Conservation (phyloP, 2,888 invertebrate species). For the Phytoseiulus persimilis region DNA sequence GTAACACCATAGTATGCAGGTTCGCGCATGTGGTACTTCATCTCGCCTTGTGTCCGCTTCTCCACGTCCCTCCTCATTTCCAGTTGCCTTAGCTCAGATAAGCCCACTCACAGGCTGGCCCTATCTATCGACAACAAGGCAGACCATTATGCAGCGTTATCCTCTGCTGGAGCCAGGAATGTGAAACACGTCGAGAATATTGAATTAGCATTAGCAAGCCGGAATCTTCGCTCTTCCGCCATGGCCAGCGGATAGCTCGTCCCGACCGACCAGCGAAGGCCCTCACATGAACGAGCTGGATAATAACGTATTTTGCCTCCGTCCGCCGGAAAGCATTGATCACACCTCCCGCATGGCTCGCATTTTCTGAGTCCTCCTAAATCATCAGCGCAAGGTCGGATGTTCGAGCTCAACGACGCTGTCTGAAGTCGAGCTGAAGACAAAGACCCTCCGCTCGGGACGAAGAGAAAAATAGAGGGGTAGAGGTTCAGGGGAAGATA, state of each 20-base stretch:
- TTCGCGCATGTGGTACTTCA: not conserved
- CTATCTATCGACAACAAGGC: not conserved
- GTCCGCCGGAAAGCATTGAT: no score
- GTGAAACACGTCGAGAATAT: not conserved
- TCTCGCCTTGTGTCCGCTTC: not conserved
- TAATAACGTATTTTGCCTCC: no score
- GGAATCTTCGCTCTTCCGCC: not conserved
- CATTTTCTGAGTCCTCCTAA: no score
- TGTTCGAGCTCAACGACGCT: not conserved
- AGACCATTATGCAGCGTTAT: not conserved
- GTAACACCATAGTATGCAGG: no score
- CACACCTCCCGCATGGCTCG: no score
- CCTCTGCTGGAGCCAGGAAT: not conserved
- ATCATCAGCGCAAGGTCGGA: not conserved
- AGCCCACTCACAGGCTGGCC: not conserved
- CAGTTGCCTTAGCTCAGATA: not conserved
- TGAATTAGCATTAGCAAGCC: not conserved
- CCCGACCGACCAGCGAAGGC: no score
- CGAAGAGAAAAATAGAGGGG: not conserved
- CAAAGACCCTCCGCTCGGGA: not conserved
- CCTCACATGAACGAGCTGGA: no score
- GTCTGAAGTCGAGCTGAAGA: not conserved
- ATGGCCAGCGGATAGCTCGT: not conserved
- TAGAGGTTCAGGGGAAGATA: not conserved
- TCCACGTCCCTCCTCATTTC: not conserved